A percentile compares a stretch with the other conserved stretches of the same genome.
Conservation (phyloP, 2,113 vertebrate genomes). For the Epinephelus cyanopodus region DNA sequence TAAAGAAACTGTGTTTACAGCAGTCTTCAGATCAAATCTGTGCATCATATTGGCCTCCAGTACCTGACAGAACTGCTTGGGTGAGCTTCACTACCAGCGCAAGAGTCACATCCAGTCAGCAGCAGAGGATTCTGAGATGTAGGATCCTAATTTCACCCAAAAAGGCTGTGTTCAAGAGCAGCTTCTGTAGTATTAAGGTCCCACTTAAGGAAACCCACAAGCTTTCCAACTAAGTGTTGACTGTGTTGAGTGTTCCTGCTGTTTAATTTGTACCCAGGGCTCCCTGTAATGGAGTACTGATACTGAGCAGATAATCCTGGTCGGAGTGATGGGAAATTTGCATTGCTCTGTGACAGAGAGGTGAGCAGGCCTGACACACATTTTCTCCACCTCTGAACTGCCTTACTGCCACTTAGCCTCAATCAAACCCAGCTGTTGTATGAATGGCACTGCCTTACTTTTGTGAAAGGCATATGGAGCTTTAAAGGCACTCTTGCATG, state of each 20-base stretch:
- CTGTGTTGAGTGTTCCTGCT: not conserved
- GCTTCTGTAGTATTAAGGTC: no score
- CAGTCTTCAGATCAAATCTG: no score
- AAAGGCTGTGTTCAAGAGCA: not conserved
- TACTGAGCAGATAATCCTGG: not conserved
- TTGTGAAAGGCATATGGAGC: constrained; percentile 26
- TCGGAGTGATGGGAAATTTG: constrained; percentile 1
- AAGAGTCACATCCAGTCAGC: not conserved
- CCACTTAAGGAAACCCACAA: not conserved
- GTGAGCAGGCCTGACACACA: not conserved
- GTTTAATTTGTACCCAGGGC: not conserved
- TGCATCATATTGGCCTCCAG: not conserved
- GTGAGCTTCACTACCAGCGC: not conserved
- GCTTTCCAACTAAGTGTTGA: not conserved
- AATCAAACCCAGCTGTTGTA: constrained; percentile 10
- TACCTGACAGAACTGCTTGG: not conserved
- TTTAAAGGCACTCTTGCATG: not conserved
- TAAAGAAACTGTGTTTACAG: no score
- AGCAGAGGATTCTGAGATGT: not conserved
- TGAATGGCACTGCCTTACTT: not conserved
- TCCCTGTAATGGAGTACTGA: not conserved
- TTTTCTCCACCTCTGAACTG: not conserved
- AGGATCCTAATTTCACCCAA: not conserved
- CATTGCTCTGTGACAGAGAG: not conserved
- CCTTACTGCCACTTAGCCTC: constrained; percentile 3